Evolutionary conservation across 2,113 vertebrate species (phyloP).

Genomic region (Myodes glareolus): DNA sequence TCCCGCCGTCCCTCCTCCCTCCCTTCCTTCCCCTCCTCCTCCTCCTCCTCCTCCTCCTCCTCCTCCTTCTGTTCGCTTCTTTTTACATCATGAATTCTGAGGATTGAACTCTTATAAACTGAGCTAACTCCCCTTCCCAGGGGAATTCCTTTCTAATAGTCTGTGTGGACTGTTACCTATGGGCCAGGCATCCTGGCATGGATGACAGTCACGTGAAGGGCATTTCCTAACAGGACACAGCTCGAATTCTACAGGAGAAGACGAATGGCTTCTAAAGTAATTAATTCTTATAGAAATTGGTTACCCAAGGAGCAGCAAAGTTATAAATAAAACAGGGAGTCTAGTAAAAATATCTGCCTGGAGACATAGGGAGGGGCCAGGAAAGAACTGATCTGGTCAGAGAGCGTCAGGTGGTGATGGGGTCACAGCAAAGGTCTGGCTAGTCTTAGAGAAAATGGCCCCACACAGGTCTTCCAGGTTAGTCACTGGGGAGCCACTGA

Average conservation of each 20-base stretch:
- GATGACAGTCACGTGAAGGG: not conserved
- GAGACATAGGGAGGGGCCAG: not conserved
- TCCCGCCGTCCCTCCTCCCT: too few relatives aligned
- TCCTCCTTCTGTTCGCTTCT: not conserved
- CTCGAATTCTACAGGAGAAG: not conserved
- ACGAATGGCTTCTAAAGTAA: not conserved
- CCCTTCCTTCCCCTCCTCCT: too few relatives aligned
- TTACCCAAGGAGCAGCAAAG: not conserved
- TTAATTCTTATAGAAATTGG: not conserved
- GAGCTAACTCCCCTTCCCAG: not conserved
- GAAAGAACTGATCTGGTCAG: not conserved
- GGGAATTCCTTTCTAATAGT: not conserved
- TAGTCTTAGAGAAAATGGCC: not conserved
- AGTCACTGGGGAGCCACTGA: not conserved
- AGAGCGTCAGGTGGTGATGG: not conserved
- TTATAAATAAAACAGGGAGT: not conserved
- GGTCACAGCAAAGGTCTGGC: not conserved
- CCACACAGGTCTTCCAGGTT: not conserved
- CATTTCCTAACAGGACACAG: too few relatives aligned
- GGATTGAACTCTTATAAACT: not conserved
- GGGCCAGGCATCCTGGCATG: not conserved
- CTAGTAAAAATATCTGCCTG: not conserved
- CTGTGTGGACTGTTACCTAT: not conserved
- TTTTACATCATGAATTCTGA: not conserved
- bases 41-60: too few relatives aligned